Percentiles rank a stretch among this genome's conserved stretches.
phyloP scores from a whole-genome alignment of 2,797 vertebrate genomes.

The Nannoperca australis region DNA sequence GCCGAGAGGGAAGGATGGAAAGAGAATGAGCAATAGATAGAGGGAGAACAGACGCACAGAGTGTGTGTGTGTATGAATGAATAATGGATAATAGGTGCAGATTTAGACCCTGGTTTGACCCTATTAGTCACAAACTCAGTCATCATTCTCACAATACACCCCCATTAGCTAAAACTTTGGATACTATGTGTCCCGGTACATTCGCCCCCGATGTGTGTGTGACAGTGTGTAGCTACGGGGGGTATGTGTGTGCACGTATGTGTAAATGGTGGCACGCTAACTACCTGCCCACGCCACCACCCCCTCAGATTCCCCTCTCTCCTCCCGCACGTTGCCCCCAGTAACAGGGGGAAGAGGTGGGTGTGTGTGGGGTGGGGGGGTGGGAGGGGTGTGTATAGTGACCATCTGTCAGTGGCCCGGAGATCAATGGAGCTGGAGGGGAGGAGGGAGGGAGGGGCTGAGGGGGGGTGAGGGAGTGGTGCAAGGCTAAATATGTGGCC shows the following conservation, averaged over 20 bases:
- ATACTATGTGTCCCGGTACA: neutral
- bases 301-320: constrained; percentile 58
- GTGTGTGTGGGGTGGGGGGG: constrained; percentile 1
- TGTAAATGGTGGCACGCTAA: neutral
- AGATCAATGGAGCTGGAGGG: constrained; percentile 80
- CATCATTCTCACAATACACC: constrained; percentile 24
- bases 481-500: constrained; percentile 80
- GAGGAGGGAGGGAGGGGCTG: constrained; percentile 25
- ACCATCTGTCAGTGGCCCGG: constrained; percentile 84
- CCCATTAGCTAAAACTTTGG: constrained; percentile 29
- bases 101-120: constrained; percentile 48
- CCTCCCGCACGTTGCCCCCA: constrained; percentile 69
- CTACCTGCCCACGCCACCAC: constrained; percentile 71
- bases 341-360: constrained; percentile 60
- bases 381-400: constrained; percentile 56
- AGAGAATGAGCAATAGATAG: constrained; percentile 39
- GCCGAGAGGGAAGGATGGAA: constrained; percentile 26
- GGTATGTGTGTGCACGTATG: neutral
- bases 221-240: constrained; percentile 1
- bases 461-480: constrained; percentile 50
- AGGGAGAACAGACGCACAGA: constrained; percentile 9
- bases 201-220: neutral
- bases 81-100: constrained; percentile 53
- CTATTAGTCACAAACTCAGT: constrained; percentile 42
- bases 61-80: constrained; percentile 27